Conservation (phyloP, 2,888 invertebrate species). For the Clistopyga incitator region DNA sequence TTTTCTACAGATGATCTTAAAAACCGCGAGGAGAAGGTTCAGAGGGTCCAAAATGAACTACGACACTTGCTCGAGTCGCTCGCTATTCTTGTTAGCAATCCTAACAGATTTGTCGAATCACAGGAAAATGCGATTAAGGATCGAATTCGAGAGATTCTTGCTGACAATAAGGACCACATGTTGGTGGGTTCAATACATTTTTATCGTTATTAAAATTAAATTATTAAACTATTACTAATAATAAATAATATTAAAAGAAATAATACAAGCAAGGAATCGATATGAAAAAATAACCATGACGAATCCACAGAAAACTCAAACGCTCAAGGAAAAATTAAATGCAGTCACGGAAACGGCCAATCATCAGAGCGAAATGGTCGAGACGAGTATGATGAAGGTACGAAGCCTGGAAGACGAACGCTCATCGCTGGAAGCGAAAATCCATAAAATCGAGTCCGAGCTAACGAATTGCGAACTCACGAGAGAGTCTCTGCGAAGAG, state of each 20-base stretch:
- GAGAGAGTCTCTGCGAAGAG: conserved; percentile 90
- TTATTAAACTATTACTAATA: not conserved
- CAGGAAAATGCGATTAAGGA: conserved; percentile 92
- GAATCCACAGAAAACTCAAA: conserved; percentile 89
- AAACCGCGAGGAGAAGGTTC: conserved; percentile 89
- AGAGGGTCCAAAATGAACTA: conserved; percentile 88
- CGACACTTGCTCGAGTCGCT: conserved; percentile 90
- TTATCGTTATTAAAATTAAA: not conserved
- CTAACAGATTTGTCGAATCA: conserved; percentile 91
- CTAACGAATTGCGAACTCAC: conserved; percentile 90
- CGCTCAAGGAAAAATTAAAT: conserved; percentile 90
- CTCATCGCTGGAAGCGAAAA: conserved; percentile 89
- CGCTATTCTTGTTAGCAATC: conserved; percentile 89
- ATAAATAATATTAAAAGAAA: not conserved
- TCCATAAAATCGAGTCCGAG: conserved; percentile 93
- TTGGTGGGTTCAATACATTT: conserved; percentile 85
- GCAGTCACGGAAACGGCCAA: conserved; percentile 90
- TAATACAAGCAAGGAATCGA: not conserved
- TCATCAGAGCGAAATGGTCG: conserved; percentile 86
- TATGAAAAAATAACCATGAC: not conserved
- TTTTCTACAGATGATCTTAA: conserved; percentile 88
- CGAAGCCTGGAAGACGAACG: conserved; percentile 92
- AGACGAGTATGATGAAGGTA: conserved; percentile 80
- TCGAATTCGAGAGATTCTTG: conserved; percentile 90
- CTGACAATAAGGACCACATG: conserved; percentile 91